phyloP scores from a whole-genome alignment of 2,113 vertebrate genomes.

The Sceloporus tristichus region DNA sequence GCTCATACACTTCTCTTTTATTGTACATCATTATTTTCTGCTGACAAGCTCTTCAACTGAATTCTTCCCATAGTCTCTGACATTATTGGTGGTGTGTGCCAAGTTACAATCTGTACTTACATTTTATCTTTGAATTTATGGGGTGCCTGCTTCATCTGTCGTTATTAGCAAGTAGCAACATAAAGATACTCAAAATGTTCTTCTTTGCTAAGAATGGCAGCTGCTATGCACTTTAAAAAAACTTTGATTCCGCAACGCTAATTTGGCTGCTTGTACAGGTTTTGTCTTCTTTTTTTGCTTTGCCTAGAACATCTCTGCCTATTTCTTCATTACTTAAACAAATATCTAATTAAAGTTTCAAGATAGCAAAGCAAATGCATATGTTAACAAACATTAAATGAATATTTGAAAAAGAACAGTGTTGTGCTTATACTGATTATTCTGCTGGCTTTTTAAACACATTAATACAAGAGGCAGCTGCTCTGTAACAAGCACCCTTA shows the following conservation, averaged over 20 bases:
- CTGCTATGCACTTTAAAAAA: slow-evolving; percentile 12
- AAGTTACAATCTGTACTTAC: slow-evolving; percentile 11
- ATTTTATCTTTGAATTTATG: background rate
- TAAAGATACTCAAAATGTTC: background rate
- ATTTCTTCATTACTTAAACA: slow-evolving; percentile 19
- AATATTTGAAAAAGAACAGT: slow-evolving; percentile 14
- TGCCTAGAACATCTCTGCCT: background rate
- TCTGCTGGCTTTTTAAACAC: background rate
- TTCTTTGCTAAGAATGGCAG: background rate
- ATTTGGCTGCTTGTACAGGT: background rate
- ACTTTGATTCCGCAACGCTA: background rate
- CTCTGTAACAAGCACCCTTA: background rate
- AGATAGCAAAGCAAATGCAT: background rate
- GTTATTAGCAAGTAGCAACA: background rate
- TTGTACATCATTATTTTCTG: background rate
- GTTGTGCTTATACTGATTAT: slow-evolving; percentile 1
- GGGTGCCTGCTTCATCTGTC: background rate
- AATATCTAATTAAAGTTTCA: slow-evolving; percentile 15
- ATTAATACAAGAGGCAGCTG: background rate
- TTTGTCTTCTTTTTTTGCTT: slow-evolving; percentile 13
- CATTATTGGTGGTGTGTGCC: background rate
- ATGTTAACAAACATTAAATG: background rate
- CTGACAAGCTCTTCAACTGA: slow-evolving; percentile 15
- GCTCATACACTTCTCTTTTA: background rate
- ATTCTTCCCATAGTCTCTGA: slow-evolving; percentile 3